Conservation (phyloP, 2,797 vertebrate species). For the Rhinophrynus dorsalis region DNA sequence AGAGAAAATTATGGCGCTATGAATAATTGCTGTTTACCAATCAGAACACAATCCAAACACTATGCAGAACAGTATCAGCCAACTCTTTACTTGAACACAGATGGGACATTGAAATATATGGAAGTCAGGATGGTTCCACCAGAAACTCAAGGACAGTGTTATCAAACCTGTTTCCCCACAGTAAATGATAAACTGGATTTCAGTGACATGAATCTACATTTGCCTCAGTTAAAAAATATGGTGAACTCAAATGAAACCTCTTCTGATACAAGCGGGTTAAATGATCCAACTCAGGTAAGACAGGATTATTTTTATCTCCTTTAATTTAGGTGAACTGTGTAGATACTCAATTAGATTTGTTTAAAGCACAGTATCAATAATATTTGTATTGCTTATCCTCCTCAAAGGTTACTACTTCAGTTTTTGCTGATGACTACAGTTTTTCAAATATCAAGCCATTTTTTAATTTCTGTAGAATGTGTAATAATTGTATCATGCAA, state of each 20-base stretch:
- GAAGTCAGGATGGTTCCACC: constrained; percentile 75
- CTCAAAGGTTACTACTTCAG: too few relatives aligned
- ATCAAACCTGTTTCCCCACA: constrained; percentile 88
- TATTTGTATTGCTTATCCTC: too few relatives aligned
- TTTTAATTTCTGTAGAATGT: too few relatives aligned
- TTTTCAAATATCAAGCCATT: too few relatives aligned
- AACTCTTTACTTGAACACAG: constrained; percentile 79
- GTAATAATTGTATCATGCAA: too few relatives aligned
- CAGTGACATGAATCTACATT: constrained; percentile 73
- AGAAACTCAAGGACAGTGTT: constrained; percentile 80
- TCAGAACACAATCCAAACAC: constrained; percentile 69
- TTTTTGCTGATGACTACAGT: too few relatives aligned
- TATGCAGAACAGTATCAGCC: constrained; percentile 83
- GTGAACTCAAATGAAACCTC: constrained; percentile 51
- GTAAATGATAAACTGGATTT: constrained; percentile 84
- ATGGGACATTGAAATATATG: constrained; percentile 75
- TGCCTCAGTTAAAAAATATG: constrained; percentile 60
- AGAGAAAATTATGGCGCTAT: constrained; percentile 62
- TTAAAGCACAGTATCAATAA: too few relatives aligned
- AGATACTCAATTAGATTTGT: not conserved
- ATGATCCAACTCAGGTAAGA: constrained; percentile 71
- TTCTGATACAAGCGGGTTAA: constrained; percentile 50
- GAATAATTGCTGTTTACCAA: constrained; percentile 63
- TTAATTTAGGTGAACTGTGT: not conserved
- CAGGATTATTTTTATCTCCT: too few relatives aligned